Evolutionary conservation across 2,888 invertebrate genomes (phyloP), one percentile per base, ranked within the genome.

Genomic region (Temnothorax rugatulus): DNA sequence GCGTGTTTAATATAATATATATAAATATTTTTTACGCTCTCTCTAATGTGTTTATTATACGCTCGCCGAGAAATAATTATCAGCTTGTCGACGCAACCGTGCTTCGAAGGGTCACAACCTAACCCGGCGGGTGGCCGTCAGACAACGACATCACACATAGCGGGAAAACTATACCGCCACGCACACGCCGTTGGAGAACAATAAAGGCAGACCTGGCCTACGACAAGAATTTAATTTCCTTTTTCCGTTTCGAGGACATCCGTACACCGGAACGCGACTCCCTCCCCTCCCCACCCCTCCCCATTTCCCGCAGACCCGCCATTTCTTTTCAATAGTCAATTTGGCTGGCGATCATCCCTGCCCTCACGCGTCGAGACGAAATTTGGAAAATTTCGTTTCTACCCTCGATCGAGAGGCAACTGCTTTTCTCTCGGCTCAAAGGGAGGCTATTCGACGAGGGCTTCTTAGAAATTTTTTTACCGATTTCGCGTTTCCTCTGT

Each of bases 141-240:
- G 75, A 63, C 71, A 50, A 52, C 29, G 29, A 54, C 54, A 57
- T 59, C 64, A 29, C 64, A 29, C 41, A 52, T 25, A 74, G 54
- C 68, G 75, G 63, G 66, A 66, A 79, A 83, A 79, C 76, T 77
- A 77, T 59, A 83, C 25, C 73, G 47, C 47, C 68, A 79, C 74
- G 69, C 84, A 47, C 73, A 61, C 75, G 61, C 13, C 54, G 54
- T 50, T 82, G 75, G 76, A 81, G 75, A 84, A 87, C 87, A 87
- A 74, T 84, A 84, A 86, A 77, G 66, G 68, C 76, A 69, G 76
- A 69, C 84, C 54, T 86, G 83, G 83, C 84, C 87, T 76, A 83
- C 59, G 86, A 83, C 87, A 88, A 88, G 91, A 92, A 92, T 92
- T 92, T 92, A 91, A 92, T 92, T 92, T 92, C 91, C 92, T 90